phyloP scores from a whole-genome alignment of 2,113 vertebrate genomes.

The Accipiter cooperii region DNA sequence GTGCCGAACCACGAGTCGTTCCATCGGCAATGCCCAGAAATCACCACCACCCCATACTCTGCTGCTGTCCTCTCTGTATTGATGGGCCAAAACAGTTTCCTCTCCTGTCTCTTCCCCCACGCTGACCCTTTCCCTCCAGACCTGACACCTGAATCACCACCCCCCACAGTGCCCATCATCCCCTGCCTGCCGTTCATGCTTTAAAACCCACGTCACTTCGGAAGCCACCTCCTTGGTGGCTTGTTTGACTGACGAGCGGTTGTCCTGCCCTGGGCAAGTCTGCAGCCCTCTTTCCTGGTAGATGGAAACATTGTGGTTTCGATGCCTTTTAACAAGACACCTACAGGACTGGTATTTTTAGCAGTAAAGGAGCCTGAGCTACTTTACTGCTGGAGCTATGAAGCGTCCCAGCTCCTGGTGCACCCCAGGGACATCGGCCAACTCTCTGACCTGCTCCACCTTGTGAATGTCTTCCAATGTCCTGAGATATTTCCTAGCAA shows the following conservation, averaged over 20 bases:
- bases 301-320: background rate
- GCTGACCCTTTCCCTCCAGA: background rate
- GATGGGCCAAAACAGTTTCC: background rate
- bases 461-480: background rate
- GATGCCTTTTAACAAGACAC: background rate
- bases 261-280: background rate
- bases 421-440: background rate
- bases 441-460: background rate
- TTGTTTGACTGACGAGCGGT: fast-evolving
- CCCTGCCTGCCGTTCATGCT: background rate
- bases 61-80: background rate
- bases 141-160: fast-evolving
- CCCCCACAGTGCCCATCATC: fast-evolving
- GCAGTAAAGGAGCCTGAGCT: background rate
- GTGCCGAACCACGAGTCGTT: fast-evolving
- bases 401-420: background rate
- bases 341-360: background rate
- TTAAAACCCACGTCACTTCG: background rate
- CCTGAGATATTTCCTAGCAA: background rate
- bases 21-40: background rate
- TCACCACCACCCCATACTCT: fast-evolving
- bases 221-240: background rate
- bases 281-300: background rate
- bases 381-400: background rate
- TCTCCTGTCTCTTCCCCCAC: background rate